Evolutionary conservation across 2,797 vertebrate genomes (phyloP).

Genomic region (Gymnocypris eckloni): DNA sequence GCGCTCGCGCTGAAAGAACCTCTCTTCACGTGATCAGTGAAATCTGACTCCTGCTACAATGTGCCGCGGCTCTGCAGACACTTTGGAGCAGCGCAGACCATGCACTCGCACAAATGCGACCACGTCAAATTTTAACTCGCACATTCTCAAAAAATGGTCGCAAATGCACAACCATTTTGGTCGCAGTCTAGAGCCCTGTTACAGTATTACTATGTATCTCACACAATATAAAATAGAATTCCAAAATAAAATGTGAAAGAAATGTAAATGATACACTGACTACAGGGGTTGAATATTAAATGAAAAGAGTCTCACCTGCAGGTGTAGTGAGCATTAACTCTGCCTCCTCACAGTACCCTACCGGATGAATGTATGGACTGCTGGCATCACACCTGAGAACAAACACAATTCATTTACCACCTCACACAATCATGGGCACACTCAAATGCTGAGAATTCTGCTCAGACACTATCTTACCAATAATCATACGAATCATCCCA

Average conservation of each 20-base stretch:
- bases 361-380: constrained; percentile 85
- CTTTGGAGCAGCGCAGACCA: no score
- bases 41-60: no score
- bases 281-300: background rate
- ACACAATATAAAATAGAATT: background rate
- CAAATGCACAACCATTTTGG: no score
- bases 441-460: background rate
- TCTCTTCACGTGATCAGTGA: no score
- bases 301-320: constrained; percentile 79
- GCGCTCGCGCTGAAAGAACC: no score
- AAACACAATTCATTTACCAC: background rate
- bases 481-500: constrained; percentile 85
- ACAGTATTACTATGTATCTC: background rate
- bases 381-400: constrained; percentile 81
- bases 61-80: no score
- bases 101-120: no score
- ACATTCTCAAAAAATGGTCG: no score
- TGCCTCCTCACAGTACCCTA: constrained; percentile 86
- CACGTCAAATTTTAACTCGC: no score
- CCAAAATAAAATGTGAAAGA: background rate
- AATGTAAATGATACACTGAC: background rate
- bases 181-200: no score
- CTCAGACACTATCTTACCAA: constrained; percentile 70
- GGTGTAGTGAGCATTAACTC: constrained; percentile 85
- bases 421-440: background rate